Conservation (phyloP, 2,113 vertebrate species). For the Pterocles orientalis region DNA sequence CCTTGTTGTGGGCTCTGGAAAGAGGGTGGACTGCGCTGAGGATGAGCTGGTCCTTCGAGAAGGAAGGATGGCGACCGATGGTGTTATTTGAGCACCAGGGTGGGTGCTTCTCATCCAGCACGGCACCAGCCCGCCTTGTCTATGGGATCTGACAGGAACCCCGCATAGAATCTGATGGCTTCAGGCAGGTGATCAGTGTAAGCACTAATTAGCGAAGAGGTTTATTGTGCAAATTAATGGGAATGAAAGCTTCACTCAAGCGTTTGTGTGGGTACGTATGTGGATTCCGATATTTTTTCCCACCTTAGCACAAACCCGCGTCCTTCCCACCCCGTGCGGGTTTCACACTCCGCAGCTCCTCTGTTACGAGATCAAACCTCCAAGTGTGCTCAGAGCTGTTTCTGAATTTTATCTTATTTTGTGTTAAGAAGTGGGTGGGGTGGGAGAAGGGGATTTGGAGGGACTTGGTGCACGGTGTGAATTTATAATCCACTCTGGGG, state of each 20-base stretch:
- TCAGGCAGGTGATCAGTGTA: conserved; percentile 29
- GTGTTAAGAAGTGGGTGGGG: background rate
- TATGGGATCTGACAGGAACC: background rate
- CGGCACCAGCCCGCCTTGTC: background rate
- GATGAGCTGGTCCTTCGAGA: background rate
- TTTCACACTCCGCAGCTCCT: background rate
- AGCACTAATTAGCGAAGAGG: conserved; percentile 25
- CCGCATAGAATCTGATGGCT: background rate
- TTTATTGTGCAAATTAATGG: conserved; percentile 5
- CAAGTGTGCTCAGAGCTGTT: background rate
- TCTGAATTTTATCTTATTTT: background rate
- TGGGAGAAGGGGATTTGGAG: background rate
- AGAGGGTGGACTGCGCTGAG: background rate
- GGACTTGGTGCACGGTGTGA: background rate
- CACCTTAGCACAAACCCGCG: background rate
- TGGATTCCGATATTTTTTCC: background rate
- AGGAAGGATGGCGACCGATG: background rate
- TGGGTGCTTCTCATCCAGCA: background rate
- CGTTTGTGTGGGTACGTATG: background rate
- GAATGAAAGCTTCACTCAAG: background rate
- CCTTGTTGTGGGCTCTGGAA: background rate
- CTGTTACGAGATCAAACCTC: background rate
- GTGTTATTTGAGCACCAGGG: background rate
- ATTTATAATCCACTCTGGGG: conserved; percentile 16
- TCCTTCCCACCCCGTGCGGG: background rate